Percentiles rank a stretch among this genome's conserved stretches.
phyloP scores from a whole-genome alignment of 2,888 invertebrate species.

The Bellardia pandia region DNA sequence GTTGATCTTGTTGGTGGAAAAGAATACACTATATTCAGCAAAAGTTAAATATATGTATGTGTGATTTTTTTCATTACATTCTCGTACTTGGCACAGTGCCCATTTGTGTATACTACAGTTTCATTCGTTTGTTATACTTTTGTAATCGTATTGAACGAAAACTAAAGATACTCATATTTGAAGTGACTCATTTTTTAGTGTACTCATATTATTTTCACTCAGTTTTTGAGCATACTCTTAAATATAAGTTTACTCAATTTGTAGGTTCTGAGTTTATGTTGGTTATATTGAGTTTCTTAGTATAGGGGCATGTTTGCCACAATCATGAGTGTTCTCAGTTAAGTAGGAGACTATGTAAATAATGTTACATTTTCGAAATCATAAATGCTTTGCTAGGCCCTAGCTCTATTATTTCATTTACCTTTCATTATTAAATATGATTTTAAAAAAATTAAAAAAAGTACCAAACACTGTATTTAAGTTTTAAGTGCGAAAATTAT shows the following conservation, averaged over 20 bases:
- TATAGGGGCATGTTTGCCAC: slow-evolving; percentile 10
- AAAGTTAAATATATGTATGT: background rate
- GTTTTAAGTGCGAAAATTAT: too few species aligned
- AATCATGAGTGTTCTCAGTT: slow-evolving; percentile 28
- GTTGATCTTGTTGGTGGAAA: slow-evolving; percentile 52
- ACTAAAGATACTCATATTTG: background rate
- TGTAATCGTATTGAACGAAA: slow-evolving; percentile 18
- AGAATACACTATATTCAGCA: slow-evolving; percentile 57
- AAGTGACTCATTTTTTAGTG: background rate
- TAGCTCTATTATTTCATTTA: too few species aligned
- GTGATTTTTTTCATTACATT: slow-evolving; percentile 5
- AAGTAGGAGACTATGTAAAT: slow-evolving; percentile 21
- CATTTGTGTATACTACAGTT: slow-evolving; percentile 66
- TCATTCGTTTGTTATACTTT: slow-evolving; percentile 14
- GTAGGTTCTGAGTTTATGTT: slow-evolving; percentile 52
- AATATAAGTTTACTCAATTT: slow-evolving; percentile 6
- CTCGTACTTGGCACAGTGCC: slow-evolving; percentile 71
- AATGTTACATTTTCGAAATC: background rate
- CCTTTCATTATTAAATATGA: too few species aligned
- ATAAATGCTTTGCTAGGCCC: too few species aligned
- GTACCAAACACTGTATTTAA: too few species aligned
- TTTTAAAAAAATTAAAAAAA: too few species aligned
- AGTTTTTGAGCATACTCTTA: background rate
- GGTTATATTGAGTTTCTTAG: background rate
- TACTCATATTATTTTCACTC: background rate